Percentiles rank a stretch among this genome's conserved stretches.
phyloP scores from a whole-genome alignment of 2,797 vertebrate species.

The Lophius americanus region DNA sequence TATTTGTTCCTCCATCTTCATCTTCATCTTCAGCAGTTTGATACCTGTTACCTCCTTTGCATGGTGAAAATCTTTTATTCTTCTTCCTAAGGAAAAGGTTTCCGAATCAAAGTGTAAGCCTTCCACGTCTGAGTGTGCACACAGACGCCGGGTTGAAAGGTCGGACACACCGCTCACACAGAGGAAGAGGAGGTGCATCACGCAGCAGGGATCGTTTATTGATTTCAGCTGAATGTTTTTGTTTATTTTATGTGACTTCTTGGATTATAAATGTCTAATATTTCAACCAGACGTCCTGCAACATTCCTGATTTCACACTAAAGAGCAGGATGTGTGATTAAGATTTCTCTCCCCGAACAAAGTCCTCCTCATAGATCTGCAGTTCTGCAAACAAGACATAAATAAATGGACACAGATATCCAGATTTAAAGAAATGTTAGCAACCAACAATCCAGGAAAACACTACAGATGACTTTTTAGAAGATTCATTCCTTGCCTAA shows the following conservation, averaged over 20 bases:
- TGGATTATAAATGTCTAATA: conserved; percentile 10
- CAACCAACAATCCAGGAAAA: too few species aligned
- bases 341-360: not conserved
- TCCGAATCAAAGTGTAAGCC: conserved; percentile 75
- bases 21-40: conserved; percentile 52
- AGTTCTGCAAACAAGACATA: conserved; percentile 4
- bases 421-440: conserved; percentile 28
- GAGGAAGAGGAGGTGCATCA: conserved; percentile 27
- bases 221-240: conserved; percentile 50
- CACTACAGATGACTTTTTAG: conserved; percentile 28
- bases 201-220: conserved; percentile 34
- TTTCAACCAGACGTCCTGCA: conserved; percentile 6
- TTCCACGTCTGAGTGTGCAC: conserved; percentile 65
- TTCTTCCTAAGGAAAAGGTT: conserved; percentile 84
- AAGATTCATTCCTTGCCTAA: conserved; percentile 56
- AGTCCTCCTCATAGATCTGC: not conserved
- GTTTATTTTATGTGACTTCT: not conserved
- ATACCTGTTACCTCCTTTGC: conserved; percentile 76
- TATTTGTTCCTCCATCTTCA: conserved; percentile 48
- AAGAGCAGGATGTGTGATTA: too few species aligned
- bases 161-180: conserved; percentile 8
- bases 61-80: conserved; percentile 81
- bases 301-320: not conserved
- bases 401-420: not conserved
- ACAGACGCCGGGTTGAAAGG: conserved; percentile 35